phyloP scores from a whole-genome alignment of 1,140 invertebrate species.

The Ruditapes philippinarum region DNA sequence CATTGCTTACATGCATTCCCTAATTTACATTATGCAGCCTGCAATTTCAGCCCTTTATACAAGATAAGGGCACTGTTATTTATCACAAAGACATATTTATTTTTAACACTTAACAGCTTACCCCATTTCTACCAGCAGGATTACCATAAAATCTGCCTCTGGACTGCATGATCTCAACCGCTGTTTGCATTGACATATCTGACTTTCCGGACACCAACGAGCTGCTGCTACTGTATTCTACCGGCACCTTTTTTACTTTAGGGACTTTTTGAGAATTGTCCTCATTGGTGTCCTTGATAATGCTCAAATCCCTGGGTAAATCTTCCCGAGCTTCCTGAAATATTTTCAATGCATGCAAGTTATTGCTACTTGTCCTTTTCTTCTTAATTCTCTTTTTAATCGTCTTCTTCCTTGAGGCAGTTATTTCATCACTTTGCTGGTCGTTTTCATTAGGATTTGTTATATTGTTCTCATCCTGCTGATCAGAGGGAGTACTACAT shows the following conservation, averaged over 20 bases:
- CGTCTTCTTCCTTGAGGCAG: background rate
- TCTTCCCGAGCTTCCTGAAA: background rate
- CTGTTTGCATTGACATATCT: background rate
- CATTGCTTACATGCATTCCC: too few species aligned
- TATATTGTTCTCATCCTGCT: background rate
- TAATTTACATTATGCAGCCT: too few species aligned
- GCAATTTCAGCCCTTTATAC: too few species aligned
- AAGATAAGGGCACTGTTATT: too few species aligned
- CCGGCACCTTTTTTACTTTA: background rate
- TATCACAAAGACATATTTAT: too few species aligned
- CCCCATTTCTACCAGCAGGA: background rate
- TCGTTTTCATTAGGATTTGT: background rate
- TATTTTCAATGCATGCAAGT: background rate
- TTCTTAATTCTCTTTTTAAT: background rate
- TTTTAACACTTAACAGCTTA: too few species aligned
- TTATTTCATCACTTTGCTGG: background rate
- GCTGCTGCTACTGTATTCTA: background rate
- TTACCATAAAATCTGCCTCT: conserved; percentile 10
- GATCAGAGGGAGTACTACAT: background rate
- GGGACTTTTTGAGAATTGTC: background rate
- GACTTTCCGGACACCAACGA: background rate
- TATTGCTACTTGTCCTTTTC: background rate
- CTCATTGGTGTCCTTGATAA: background rate
- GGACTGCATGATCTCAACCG: background rate
- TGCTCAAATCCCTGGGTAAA: background rate